A percentile compares a stretch with the other conserved stretches of the same genome.
phyloP scores from a whole-genome alignment of 1,140 invertebrate genomes.

The Cyclina sinensis region DNA sequence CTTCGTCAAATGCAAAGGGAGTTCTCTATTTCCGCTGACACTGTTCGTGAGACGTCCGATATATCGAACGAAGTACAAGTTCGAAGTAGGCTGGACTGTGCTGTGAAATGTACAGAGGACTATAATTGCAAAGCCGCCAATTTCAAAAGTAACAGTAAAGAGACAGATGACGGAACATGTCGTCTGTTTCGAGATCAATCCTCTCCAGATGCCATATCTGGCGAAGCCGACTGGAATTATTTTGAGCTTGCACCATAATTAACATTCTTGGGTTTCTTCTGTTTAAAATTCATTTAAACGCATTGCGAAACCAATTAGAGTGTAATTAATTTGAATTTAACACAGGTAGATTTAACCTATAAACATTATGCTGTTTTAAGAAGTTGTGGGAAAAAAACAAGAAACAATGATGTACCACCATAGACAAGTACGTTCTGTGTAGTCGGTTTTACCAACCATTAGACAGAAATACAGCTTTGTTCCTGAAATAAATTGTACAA shows the following conservation, averaged over 20 bases:
- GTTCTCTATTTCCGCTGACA: neutral
- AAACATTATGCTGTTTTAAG: no score
- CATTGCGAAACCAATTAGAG: no score
- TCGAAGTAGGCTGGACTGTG: conserved; percentile 8
- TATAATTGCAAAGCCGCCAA: neutral
- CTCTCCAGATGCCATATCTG: neutral
- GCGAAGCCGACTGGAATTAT: neutral
- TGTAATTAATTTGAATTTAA: no score
- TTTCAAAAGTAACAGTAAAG: neutral
- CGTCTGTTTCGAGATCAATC: neutral
- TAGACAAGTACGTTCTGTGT: no score
- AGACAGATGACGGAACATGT: neutral
- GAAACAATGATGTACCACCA: no score
- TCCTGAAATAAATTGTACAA: no score
- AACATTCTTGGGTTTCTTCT: no score
- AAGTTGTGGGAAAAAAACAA: no score
- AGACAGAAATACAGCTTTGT: no score
- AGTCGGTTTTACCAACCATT: no score
- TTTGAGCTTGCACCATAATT: neutral
- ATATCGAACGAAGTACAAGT: neutral
- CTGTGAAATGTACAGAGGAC: neutral
- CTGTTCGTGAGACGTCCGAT: neutral
- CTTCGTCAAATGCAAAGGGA: neutral
- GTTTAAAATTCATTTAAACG: no score
- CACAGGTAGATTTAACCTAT: no score